Evolutionary conservation across 2,113 vertebrate species (phyloP), one percentile per base, ranked within the genome.

Genomic region (Cyprinodon brontotheroides): DNA sequence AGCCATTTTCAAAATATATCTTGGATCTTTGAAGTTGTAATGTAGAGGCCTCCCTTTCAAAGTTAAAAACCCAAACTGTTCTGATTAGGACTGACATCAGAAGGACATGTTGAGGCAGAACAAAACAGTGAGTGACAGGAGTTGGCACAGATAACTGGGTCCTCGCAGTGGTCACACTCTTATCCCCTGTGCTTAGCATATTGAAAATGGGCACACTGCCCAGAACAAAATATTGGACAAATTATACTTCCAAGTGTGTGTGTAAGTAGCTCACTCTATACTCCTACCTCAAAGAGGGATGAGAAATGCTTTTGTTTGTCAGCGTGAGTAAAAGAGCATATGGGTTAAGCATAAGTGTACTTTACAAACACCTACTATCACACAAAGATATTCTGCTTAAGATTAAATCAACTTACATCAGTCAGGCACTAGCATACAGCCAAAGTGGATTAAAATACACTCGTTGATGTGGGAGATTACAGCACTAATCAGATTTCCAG

Each of bases 181-280:
- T 85, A 89, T 90, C 85, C 79, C 80, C 72, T 60, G 84, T 86
- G 87, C 80, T 91, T 80, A 88, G 87, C 86, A 86, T 88, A 90
- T 88, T 90, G 85, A 84, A 89, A 84, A 83, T 79, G 79, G 93
- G 90, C 86, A 86, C 45, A 7, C 61, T 82, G 91, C 90, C 91
- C 89, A 84, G 89, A 84, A 87, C 81, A 85, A 90, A 93, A 90
- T 86, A 91, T 88, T 91, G 83, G 86, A 90, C 84, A 86, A 88
- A 86, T 90, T 80, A 83, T 79, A 68, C 57, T 36, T 5, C 68
- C 43, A 65, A 73, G 75, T 72, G 73, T 74, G 60, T 64, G 70
- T 77, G 72, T 69, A 7, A 64, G 37, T 63, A 40, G 20, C 10
- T 15, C 65, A 77, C 68, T 80, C 43, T 29, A 38, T 50, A 74